Base-by-base conservation (phyloP, 2,113 vertebrate species). In the Chlorocebus sabaeus region DNA sequence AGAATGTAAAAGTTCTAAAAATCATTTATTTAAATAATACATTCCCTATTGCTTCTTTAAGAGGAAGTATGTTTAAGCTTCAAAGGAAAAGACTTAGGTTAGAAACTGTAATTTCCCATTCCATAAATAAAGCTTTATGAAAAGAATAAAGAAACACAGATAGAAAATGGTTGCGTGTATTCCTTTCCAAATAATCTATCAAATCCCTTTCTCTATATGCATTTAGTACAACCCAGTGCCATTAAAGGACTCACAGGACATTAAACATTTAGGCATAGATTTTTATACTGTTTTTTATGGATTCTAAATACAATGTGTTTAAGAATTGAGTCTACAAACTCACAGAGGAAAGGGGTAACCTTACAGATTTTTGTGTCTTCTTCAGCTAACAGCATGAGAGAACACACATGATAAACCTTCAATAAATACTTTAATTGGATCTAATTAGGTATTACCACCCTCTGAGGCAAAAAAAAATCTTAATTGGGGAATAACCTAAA, bases 1-100 rank as follows among this genome's bases (percentile, higher is more conserved):
- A 96, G 75, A 95, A 43, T 79, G 35, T 59, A 75, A 83, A 98
- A 83, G 68, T 91, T 96, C 73, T 84, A 67, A 86, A 96, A 91
- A 67, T 89, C n/a, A 95, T 48, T 93, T 82, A 32, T 91, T 32
- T 88, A 78, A 93, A 82, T 59, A 97, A 70, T 45, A 80, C 48
- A n/a, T 12, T 84, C 52, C 25, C 13, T 88, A 22, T 59, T 55
- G 81, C n/a, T 89, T 94, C 82, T 92, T 13, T 82, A 94, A 96
- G 45, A 93, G 32, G 43, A 35, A 57, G 6, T 81, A 8, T 86
- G 23, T 90, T 97, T 94, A 90, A 95, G 84, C 92, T 80, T 81
- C 76, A 78, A 97, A 96, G 68, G 43, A 79, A 96, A 96, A 94
- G 50, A 59, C 57, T 92, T 52, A n/a, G 4, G 25, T n/a, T 88